Evolutionary conservation across 2,113 vertebrate species (phyloP), one percentile per base, ranked within the genome.

Genomic region (Pluvialis apricaria): DNA sequence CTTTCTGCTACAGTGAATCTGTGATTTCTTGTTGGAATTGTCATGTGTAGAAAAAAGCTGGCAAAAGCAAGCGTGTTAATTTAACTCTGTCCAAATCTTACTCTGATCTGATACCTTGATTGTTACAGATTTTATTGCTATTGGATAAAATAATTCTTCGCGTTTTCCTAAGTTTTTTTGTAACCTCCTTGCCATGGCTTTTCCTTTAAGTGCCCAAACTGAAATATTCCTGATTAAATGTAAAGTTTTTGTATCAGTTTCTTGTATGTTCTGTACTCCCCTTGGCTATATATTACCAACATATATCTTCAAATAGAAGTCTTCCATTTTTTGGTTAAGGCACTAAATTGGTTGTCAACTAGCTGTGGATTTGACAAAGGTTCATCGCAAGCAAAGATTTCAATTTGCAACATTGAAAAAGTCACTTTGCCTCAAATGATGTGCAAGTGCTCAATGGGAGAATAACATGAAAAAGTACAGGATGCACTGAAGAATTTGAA

Each of bases 111-210:
- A 6, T 45, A 72, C 32, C 7, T 72, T 68, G 7, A 54, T 66
- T 0, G 0, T 58, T 82, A 36, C 1, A 24, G 31, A 18, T 68
- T 31, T 68, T 31, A 34, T 65, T 49, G 24, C n/a, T 76, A 1
- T 44, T 58, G 10, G 22, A 55, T 29, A 85, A 71, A 75, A 36
- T 54, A 71, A 13, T 24, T 75, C 1, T 51, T 57, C 40, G 2
- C 49, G 6, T 34, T 31, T 77, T 86, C 17, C 9, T 40, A 18
- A 61, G 24, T 15, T 66, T 76, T 76, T 86, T 60, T 60, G 11
- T 12, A 38, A 31, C 3, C 3, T 70, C 8, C 3, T 21, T 88
- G 4, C 11, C 17, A 18, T 68, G 11, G 0, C 20, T 82, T 75
- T 51, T 47, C 15, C 28, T 80, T 2, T 9, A 36, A 28, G 7